A percentile compares a stretch with the other conserved stretches of the same genome.
Conservation (phyloP, 2,797 vertebrate genomes). For the Podargus strigoides region DNA sequence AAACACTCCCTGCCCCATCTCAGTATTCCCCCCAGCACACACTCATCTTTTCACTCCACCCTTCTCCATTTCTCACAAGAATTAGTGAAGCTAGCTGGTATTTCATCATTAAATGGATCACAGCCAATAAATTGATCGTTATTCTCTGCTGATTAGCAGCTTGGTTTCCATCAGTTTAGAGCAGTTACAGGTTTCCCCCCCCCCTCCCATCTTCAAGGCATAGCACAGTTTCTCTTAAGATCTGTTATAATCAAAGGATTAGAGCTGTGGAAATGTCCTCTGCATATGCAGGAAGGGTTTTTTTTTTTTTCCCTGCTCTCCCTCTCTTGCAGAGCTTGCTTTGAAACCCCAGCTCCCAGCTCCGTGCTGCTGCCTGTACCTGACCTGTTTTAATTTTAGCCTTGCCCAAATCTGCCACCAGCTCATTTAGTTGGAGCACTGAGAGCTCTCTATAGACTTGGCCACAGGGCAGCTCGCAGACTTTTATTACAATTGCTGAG, state of each 20-base stretch:
- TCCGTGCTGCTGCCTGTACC: not conserved
- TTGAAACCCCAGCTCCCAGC: conserved; percentile 6
- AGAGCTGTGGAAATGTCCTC: conserved; percentile 25
- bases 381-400: conserved; percentile 44
- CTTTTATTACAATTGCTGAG: not conserved
- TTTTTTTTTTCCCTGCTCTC: not conserved
- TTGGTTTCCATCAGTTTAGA: not conserved
- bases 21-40: not conserved
- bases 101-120: conserved; percentile 22
- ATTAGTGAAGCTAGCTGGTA: conserved; percentile 33
- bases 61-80: conserved; percentile 10
- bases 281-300: not conserved
- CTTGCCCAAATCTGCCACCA: not conserved
- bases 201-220: not conserved
- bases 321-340: not conserved
- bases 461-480: not conserved
- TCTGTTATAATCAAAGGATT: conserved; percentile 40
- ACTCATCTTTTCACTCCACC: not conserved
- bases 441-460: not conserved
- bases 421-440: not conserved
- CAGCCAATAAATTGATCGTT: conserved; percentile 37
- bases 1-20: not conserved
- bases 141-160: conserved; percentile 41
- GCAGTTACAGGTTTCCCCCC: not conserved
- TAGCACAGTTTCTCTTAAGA: conserved; percentile 27